Evolutionary conservation across 1,140 invertebrate species (phyloP).

Genomic region (Magallana ariakensis): DNA sequence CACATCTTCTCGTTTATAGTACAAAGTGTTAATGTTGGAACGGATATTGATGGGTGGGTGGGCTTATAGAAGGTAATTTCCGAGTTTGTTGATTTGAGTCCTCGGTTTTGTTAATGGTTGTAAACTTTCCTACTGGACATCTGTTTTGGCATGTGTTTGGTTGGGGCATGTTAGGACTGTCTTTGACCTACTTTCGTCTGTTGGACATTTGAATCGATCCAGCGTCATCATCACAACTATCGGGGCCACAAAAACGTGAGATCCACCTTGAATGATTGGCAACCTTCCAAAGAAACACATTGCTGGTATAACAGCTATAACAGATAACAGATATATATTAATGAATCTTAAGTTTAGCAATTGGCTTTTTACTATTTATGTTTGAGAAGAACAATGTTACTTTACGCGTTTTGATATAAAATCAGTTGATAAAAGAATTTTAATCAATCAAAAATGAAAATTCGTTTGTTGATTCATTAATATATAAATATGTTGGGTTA

Average conservation of each 20-base stretch:
- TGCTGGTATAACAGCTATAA: background rate
- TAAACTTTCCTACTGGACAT: too few relatives aligned
- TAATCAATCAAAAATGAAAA: too few relatives aligned
- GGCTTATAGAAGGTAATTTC: too few relatives aligned
- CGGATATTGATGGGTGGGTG: too few relatives aligned
- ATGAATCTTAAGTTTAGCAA: background rate
- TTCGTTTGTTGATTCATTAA: background rate
- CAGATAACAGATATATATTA: background rate
- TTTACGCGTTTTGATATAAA: too few relatives aligned
- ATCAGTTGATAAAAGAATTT: too few relatives aligned
- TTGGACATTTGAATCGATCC: slow-evolving; percentile 89
- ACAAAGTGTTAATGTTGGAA: too few relatives aligned
- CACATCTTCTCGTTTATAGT: too few relatives aligned
- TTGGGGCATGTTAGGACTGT: too few relatives aligned
- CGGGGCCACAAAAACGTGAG: slow-evolving; percentile 90
- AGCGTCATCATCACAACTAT: slow-evolving; percentile 89
- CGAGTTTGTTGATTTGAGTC: too few relatives aligned
- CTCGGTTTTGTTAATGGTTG: too few relatives aligned
- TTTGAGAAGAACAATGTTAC: background rate
- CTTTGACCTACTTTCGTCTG: background rate
- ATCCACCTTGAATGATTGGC: slow-evolving; percentile 87
- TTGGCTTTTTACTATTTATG: background rate
- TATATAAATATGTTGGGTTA: background rate
- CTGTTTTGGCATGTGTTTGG: too few relatives aligned
- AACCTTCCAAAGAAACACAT: slow-evolving; percentile 78